Percentiles rank a stretch among this genome's conserved stretches.
Conservation (phyloP, 2,797 vertebrate species). For the Botia kubotai region DNA sequence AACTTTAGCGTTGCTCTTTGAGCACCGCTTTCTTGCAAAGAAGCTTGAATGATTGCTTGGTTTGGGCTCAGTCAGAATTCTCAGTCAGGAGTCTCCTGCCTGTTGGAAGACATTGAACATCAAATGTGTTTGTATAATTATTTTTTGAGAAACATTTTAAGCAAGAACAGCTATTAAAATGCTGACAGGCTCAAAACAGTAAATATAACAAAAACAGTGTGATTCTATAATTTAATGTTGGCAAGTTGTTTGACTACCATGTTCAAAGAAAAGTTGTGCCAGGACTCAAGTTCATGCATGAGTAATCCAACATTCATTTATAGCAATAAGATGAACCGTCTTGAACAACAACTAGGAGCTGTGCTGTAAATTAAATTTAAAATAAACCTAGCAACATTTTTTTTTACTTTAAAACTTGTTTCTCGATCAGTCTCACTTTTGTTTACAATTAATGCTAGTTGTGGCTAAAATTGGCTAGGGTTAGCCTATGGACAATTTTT, state of each 20-base stretch:
- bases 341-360: no score
- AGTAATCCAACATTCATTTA: neutral
- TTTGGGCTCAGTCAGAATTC: slow-evolving; percentile 1
- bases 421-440: neutral
- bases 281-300: neutral
- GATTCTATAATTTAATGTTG: neutral
- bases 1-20: slow-evolving; percentile 64
- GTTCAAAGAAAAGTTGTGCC: neutral
- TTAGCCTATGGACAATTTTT: slow-evolving; percentile 46
- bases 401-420: neutral
- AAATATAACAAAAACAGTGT: neutral
- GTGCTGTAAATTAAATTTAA: no score
- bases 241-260: neutral
- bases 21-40: slow-evolving; percentile 59
- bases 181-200: neutral
- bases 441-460: slow-evolving; percentile 46
- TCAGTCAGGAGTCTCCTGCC: slow-evolving; percentile 55
- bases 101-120: slow-evolving; percentile 32
- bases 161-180: neutral
- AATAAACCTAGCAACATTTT: no score
- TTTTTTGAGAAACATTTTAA: neutral
- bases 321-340: no score
- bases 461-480: slow-evolving; percentile 59
- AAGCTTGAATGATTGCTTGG: neutral
- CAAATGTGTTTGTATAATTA: neutral